A percentile compares a stretch with the other conserved stretches of the same genome.
Conservation (phyloP, 23 tunicate species). For the Diplosoma virens region DNA sequence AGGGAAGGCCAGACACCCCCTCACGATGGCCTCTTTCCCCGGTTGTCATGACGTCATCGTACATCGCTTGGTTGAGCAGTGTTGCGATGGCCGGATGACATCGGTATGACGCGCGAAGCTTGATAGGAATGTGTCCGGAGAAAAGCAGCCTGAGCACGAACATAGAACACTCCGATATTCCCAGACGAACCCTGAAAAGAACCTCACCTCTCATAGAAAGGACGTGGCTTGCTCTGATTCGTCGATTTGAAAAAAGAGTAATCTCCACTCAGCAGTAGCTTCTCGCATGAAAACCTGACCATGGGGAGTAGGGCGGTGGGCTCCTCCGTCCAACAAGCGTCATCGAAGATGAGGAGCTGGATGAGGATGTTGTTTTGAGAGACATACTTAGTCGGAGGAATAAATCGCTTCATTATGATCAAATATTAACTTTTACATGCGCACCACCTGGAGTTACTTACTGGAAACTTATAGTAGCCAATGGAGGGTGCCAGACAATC, state of each 20-base stretch:
- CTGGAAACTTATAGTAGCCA: constrained; percentile 48
- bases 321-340: constrained; percentile 14
- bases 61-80: constrained; percentile 22
- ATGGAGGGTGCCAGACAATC: constrained; percentile 16
- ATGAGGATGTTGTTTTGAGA: too few relatives aligned
- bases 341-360: constrained; percentile 32
- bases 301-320: constrained; percentile 20
- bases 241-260: background rate
- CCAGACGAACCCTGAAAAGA: background rate
- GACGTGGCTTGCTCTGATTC: constrained; percentile 5
- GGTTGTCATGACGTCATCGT: constrained; percentile 21
- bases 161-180: background rate
- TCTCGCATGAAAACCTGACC: constrained; percentile 26
- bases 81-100: constrained; percentile 19
- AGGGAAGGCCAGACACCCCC: constrained; percentile 6
- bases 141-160: background rate
- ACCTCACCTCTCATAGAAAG: constrained; percentile 24
- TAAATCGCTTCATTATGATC: background rate
- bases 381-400: too few relatives aligned
- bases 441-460: background rate
- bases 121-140: constrained; percentile 9
- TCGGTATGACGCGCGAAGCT: constrained; percentile 16
- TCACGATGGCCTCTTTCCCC: background rate
- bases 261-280: constrained; percentile 45
- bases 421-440: background rate